These are phyloP conservation scores for Cottoperca gobio DNA, from an alignment of 2,797 vertebrate genomes.

Conservation along the genomic window DNA sequence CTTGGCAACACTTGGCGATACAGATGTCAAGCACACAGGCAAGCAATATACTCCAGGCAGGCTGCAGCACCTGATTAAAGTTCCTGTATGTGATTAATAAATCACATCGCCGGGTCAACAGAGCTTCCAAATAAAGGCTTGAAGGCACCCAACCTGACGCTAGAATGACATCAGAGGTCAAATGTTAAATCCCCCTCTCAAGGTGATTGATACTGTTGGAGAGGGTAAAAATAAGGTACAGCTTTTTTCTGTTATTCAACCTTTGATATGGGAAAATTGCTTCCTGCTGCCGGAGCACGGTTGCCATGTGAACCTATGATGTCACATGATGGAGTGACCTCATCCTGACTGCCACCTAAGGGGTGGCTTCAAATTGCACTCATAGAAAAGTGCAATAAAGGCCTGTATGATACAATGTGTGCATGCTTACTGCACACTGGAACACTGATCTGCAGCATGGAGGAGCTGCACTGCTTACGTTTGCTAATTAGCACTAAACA, in stretches of 20 bases:
- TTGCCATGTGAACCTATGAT: conserved; percentile 69
- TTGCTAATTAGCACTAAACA: not conserved
- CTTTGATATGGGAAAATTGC: conserved; percentile 80
- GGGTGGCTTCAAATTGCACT: conserved; percentile 55
- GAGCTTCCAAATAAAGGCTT: conserved; percentile 56
- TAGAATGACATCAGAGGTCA: conserved; percentile 78
- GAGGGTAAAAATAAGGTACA: conserved; percentile 70
- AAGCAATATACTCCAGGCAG: conserved; percentile 36
- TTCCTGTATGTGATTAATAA: conserved; percentile 71
- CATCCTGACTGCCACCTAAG: conserved; percentile 73
- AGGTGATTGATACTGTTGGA: conserved; percentile 74
- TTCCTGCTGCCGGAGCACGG: conserved; percentile 68
- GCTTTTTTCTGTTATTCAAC: conserved; percentile 66
- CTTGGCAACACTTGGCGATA: conserved; percentile 44
- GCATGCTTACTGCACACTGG: not conserved
- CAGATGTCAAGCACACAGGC: conserved; percentile 60
- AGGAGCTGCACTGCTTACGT: not conserved
- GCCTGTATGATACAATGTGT: conserved; percentile 17
- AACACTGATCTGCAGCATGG: not conserved
- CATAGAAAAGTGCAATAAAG: conserved; percentile 29
- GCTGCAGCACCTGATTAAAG: conserved; percentile 66
- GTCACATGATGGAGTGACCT: conserved; percentile 76
- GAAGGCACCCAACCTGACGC: conserved; percentile 57
- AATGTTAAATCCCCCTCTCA: conserved; percentile 72
- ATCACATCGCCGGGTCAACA: conserved; percentile 64